A percentile compares a stretch with the other conserved stretches of the same genome.
These are phyloP conservation scores for Aptenodytes forsteri DNA, from an alignment of 2,113 vertebrate genomes.

Conservation along the genomic window DNA sequence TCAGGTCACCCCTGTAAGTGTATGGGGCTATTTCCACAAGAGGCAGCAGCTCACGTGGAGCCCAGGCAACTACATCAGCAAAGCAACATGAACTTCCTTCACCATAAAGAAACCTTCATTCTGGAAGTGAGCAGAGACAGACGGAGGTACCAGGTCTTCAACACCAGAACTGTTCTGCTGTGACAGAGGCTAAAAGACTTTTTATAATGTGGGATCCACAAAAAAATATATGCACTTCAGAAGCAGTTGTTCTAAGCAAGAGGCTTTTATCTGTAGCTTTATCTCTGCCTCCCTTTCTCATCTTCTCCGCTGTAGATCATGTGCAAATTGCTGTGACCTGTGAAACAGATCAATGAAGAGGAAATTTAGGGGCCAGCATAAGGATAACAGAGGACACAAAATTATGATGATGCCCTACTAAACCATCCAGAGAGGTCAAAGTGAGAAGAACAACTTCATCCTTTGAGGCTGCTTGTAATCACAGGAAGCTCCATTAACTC, in stretches of 20 bases:
- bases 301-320: not conserved
- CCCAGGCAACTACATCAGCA: not conserved
- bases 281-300: not conserved
- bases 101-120: not conserved
- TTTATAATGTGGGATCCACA: not conserved
- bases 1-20: not conserved
- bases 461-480: not conserved
- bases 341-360: not conserved
- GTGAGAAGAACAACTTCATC: constrained; percentile 20
- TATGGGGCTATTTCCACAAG: not conserved
- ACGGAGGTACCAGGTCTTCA: not conserved
- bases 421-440: not conserved
- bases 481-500: constrained; percentile 27
- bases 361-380: not conserved
- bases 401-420: not conserved
- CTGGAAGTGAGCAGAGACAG: not conserved
- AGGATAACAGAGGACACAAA: not conserved
- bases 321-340: not conserved
- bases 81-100: not conserved
- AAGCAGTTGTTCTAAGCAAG: not conserved
- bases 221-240: not conserved
- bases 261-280: not conserved
- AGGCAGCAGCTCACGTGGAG: not conserved
- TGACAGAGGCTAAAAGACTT: not conserved
- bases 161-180: not conserved